Evolutionary conservation across 2,797 vertebrate species (phyloP).

Genomic region (Tenualosa thibaudeaui): DNA sequence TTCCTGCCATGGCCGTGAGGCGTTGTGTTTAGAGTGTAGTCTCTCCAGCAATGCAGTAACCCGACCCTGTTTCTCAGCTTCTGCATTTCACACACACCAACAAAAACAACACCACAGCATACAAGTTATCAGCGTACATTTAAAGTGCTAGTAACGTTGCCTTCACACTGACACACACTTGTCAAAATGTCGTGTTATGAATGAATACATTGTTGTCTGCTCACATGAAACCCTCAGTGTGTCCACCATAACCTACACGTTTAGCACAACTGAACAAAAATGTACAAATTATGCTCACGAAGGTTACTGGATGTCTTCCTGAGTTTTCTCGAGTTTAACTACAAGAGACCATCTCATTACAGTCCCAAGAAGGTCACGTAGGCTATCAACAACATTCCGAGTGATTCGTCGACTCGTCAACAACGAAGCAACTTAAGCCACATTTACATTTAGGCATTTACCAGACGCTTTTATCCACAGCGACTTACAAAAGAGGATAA

Average conservation of each 20-base stretch:
- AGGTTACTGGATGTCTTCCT: not conserved
- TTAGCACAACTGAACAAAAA: too few species aligned
- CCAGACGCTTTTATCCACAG: too few species aligned
- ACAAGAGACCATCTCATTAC: not conserved
- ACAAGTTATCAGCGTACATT: too few species aligned
- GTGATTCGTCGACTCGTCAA: not conserved
- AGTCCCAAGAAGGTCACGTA: not conserved
- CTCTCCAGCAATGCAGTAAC: constrained; percentile 88
- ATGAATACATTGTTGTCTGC: too few species aligned
- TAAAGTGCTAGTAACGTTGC: not conserved
- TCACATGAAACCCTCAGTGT: too few species aligned
- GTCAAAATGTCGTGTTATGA: too few species aligned
- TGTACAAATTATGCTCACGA: too few species aligned
- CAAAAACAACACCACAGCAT: too few species aligned
- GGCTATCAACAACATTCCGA: not conserved
- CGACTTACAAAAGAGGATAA: too few species aligned
- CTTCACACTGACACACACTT: not conserved
- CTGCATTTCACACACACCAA: constrained; percentile 62
- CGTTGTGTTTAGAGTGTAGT: constrained; percentile 92
- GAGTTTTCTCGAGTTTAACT: not conserved
- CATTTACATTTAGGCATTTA: too few species aligned
- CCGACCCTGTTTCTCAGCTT: constrained; percentile 88
- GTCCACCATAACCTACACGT: too few species aligned
- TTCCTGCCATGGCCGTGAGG: constrained; percentile 93
- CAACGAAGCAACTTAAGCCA: not conserved